These are phyloP conservation scores for Theristus sp. DNA, from an alignment of 2,888 invertebrate genomes.

Conservation along the genomic window DNA sequence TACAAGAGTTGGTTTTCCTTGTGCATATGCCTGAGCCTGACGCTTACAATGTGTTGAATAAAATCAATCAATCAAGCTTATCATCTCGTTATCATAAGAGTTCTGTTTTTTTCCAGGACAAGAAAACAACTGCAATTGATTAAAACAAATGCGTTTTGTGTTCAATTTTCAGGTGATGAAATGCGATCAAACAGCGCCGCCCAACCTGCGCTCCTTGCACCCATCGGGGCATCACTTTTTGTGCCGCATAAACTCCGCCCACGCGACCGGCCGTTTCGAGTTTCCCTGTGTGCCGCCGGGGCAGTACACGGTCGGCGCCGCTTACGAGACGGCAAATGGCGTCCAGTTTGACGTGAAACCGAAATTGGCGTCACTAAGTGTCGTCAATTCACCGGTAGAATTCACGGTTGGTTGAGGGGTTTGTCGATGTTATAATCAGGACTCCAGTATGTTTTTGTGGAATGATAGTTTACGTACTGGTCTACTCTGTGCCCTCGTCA, in stretches of 20 bases:
- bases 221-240: slow-evolving; percentile 28
- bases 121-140: too few relatives aligned
- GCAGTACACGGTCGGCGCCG: slow-evolving; percentile 44
- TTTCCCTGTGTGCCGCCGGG: slow-evolving; percentile 65
- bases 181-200: not conserved
- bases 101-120: too few relatives aligned
- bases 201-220: not conserved
- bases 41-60: too few relatives aligned
- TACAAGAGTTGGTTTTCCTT: too few relatives aligned
- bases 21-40: too few relatives aligned
- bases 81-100: too few relatives aligned
- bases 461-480: too few relatives aligned
- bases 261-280: slow-evolving; percentile 51
- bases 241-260: slow-evolving; percentile 50
- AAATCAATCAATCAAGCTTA: too few relatives aligned
- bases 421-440: too few relatives aligned
- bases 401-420: slow-evolving; percentile 42
- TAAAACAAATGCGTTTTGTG: too few relatives aligned
- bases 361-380: slow-evolving; percentile 46
- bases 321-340: slow-evolving; percentile 36
- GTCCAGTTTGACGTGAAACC: slow-evolving; percentile 63
- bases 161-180: not conserved
- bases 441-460: too few relatives aligned
- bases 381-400: slow-evolving; percentile 47
- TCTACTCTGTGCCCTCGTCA: too few relatives aligned